Percentiles rank a stretch among this genome's conserved stretches.
phyloP scores from a whole-genome alignment of 2,113 vertebrate genomes.

The Chlorodrepanis virens region DNA sequence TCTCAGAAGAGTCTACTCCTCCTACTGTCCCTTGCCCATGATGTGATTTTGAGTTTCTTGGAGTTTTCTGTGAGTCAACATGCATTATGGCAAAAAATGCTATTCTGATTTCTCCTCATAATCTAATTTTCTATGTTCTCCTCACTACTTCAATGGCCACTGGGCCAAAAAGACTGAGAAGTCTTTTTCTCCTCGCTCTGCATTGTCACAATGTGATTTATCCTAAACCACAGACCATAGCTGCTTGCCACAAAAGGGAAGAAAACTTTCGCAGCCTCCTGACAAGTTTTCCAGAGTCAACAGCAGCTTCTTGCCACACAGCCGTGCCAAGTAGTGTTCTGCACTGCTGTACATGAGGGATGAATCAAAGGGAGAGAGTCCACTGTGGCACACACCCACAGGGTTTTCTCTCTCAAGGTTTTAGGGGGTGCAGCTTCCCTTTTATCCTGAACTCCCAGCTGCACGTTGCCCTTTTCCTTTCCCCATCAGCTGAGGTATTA shows the following conservation, averaged over 20 bases:
- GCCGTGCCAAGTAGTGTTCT: neutral
- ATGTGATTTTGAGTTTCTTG: neutral
- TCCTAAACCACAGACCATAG: neutral
- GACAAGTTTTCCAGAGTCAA: neutral
- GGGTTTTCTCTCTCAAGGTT: neutral
- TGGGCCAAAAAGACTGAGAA: neutral
- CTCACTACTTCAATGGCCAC: neutral
- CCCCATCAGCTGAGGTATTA: neutral
- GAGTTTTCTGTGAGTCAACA: neutral
- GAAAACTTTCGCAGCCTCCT: neutral
- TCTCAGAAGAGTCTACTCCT: neutral
- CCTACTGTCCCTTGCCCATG: neutral
- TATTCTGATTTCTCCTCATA: neutral
- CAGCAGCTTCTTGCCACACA: neutral
- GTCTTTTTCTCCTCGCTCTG: neutral
- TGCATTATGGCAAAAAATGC: neutral
- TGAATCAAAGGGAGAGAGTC: neutral
- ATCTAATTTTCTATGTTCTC: neutral
- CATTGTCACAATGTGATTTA: neutral
- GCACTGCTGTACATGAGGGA: neutral
- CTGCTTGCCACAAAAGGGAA: neutral
- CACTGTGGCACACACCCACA: accelerated
- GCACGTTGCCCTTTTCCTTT: neutral
- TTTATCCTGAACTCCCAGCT: neutral
- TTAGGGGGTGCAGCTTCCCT: neutral